These are phyloP conservation scores for Nyctalus aviator DNA, from an alignment of 2,797 vertebrate genomes.

Conservation along the genomic window DNA sequence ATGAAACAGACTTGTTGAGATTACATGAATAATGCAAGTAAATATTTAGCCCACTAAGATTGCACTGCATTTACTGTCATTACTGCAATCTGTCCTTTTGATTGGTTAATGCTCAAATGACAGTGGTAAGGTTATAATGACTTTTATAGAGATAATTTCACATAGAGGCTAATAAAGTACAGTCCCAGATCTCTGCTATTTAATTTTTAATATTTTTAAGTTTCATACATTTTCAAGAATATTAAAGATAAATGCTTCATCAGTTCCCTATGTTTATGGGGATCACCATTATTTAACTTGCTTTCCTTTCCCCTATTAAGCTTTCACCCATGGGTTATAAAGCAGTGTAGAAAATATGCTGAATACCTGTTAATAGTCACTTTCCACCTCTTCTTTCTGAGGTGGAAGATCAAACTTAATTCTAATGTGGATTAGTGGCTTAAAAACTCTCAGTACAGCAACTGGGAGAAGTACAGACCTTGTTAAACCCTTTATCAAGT, in stretches of 20 bases:
- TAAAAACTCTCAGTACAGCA: not conserved
- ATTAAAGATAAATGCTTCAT: not conserved
- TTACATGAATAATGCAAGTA: not conserved
- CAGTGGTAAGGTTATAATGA: not conserved
- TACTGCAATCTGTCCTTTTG: not conserved
- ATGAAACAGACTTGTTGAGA: not conserved
- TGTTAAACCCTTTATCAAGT: slow-evolving; percentile 27
- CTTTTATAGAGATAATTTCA: not conserved
- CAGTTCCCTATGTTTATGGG: not conserved
- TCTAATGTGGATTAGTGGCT: not conserved
- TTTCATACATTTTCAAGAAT: not conserved
- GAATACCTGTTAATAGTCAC: not conserved
- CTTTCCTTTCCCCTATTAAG: not conserved
- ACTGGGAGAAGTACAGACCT: not conserved
- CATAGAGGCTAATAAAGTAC: not conserved
- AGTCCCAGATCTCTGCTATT: not conserved
- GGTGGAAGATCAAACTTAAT: slow-evolving; percentile 19
- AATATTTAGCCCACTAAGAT: not conserved
- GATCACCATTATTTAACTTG: not conserved
- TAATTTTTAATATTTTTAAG: not conserved
- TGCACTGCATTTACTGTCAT: not conserved
- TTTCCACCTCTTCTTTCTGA: not conserved
- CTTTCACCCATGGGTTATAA: not conserved
- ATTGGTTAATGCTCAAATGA: not conserved
- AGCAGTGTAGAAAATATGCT: not conserved